Evolutionary conservation across 2,888 invertebrate genomes (phyloP), one percentile per base, ranked within the genome.

Genomic region (Epiblema foenella): DNA sequence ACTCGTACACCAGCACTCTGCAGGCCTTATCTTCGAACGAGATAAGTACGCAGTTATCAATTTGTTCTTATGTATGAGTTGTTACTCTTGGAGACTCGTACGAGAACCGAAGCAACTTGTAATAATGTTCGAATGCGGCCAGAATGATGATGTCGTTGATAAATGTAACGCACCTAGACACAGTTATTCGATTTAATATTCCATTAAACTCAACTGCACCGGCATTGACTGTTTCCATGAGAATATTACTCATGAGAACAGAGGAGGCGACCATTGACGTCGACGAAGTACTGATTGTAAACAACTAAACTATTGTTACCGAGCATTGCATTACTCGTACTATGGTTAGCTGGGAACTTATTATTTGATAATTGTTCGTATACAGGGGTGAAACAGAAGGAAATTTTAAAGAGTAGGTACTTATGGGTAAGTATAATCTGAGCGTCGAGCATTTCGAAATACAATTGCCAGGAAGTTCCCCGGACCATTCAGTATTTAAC

Each of bases 221-320:
- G 84, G 86, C 87, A 86, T 86, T 83, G 81, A 89, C 89, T 89
- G 88, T 89, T 89, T 89, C 84, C 88, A 89, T 89, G 89, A 85
- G 89, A 89, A 87, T 81, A 79, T 84, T 85, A 85, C 79, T 81
- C 87, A 89, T 88, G 89, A 84, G 90, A 90, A 89, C 85, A 77
- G 78, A 81, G 80, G 83, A 85, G 84, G 77, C 78, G 79, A 76
- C 84, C 80, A 87, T 86, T 88, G 83, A 84, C 80, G 81, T 80
- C 78, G 77, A 79, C 74, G 72, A n/a, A n/a, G n/a, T 76, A 79
- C 80, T 79, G 54, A 49, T 77, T 80, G 77, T 79, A 77, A 82
- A 82, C 80, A 82, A 80, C 80, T 75, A 77, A 79, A 77, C 75
- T 74, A 77, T 75, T 73, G 71, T 77, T 68, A 73, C 74, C 60